Percentiles rank a stretch among this genome's conserved stretches.
phyloP scores from a whole-genome alignment of 1,140 invertebrate species.

The Drosophila santomea region DNA sequence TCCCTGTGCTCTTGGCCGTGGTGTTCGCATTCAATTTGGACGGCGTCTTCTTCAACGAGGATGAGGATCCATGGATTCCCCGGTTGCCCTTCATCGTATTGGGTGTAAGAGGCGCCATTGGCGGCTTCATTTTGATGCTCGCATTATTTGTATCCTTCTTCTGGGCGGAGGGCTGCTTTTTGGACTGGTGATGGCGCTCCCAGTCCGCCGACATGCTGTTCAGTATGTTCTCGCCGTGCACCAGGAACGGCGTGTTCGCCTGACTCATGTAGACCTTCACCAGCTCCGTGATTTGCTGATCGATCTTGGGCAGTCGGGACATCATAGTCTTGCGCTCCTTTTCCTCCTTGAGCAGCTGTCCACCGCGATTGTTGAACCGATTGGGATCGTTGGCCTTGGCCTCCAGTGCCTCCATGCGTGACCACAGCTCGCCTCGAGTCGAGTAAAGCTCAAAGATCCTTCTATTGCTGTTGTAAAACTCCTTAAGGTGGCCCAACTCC shows the following conservation, averaged over 20 bases:
- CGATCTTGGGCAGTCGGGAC: conserved; percentile 88
- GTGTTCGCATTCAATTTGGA: conserved; percentile 9
- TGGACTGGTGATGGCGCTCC: conserved; percentile 85
- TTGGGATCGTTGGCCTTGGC: conserved; percentile 90
- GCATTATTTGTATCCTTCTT: conserved; percentile 28
- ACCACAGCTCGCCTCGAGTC: conserved; percentile 87
- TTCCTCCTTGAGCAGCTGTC: conserved; percentile 92
- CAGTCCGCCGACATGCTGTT: conserved; percentile 86
- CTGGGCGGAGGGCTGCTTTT: conserved; percentile 41
- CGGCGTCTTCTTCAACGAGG: conserved; percentile 34
- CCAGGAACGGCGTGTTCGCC: conserved; percentile 85
- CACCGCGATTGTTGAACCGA: conserved; percentile 92
- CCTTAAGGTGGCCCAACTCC: conserved; percentile 88
- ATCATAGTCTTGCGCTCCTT: conserved; percentile 90
- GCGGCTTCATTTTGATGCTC: conserved; percentile 14
- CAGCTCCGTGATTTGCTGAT: conserved; percentile 86
- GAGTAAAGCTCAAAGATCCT: conserved; percentile 88
- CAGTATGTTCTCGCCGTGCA: conserved; percentile 86
- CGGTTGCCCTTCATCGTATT: not conserved
- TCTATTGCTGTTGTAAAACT: conserved; percentile 88
- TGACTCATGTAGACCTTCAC: conserved; percentile 84
- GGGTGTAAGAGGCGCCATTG: conserved; percentile 18
- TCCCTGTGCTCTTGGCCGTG: conserved; percentile 12
- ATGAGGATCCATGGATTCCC: not conserved
- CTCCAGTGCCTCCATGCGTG: conserved; percentile 89